Conservation (phyloP, 1,140 invertebrate species). For the Zaprionus ghesquierei region DNA sequence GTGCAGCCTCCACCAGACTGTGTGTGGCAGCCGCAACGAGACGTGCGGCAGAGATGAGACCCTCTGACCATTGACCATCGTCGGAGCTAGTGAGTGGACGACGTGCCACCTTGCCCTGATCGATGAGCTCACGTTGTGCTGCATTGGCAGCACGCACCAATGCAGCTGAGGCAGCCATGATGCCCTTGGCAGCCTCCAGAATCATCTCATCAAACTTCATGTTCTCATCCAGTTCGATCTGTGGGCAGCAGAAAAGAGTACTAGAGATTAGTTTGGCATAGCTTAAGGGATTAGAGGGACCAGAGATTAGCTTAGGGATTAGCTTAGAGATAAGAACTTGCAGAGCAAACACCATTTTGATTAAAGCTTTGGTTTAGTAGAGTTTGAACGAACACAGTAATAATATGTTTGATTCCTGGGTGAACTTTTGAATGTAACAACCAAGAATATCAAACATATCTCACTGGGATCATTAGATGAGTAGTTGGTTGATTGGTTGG, state of each 20-base stretch:
- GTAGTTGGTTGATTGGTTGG: slow-evolving; percentile 17
- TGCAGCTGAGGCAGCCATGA: slow-evolving; percentile 97
- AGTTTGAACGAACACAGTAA: slow-evolving; percentile 85
- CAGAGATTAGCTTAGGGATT: not conserved
- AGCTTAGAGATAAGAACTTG: not conserved
- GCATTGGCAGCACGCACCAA: slow-evolving; percentile 97
- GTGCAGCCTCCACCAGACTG: slow-evolving; percentile 98
- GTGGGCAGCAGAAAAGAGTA: not conserved
- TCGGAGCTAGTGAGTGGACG: slow-evolving; percentile 92
- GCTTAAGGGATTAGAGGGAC: not conserved
- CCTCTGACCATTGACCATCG: slow-evolving; percentile 99
- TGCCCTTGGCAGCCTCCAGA: slow-evolving; percentile 98
- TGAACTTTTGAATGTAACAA: slow-evolving; percentile 94
- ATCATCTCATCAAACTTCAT: slow-evolving; percentile 99
- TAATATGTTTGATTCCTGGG: slow-evolving; percentile 99
- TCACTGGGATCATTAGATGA: slow-evolving; percentile 86
- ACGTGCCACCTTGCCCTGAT: slow-evolving; percentile 91
- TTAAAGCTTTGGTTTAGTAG: slow-evolving; percentile 66
- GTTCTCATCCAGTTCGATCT: slow-evolving; percentile 93
- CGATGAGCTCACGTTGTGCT: slow-evolving; percentile 96
- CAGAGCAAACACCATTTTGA: slow-evolving; percentile 49
- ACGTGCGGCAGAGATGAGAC: slow-evolving; percentile 96
- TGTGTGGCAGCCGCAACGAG: slow-evolving; percentile 98
- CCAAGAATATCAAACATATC: slow-evolving; percentile 99
- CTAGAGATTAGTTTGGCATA: not conserved